phyloP scores from a whole-genome alignment of 1,140 invertebrate genomes.

The Heliconius himera region DNA sequence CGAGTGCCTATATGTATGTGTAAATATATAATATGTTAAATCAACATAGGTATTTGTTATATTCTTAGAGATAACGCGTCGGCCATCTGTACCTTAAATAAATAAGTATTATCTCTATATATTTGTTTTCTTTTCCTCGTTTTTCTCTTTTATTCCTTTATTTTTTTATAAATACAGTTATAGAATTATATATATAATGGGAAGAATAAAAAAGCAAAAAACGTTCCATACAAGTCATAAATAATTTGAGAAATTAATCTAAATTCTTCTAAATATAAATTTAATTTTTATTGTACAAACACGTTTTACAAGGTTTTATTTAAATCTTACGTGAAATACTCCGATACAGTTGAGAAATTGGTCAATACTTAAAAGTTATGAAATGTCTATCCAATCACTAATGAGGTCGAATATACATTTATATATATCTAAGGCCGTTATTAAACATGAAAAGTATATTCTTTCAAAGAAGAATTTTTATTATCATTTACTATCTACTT shows the following conservation, averaged over 20 bases:
- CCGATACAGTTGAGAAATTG: not conserved
- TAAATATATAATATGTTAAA: slow-evolving; percentile 45
- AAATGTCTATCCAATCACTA: not conserved
- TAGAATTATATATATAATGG: not conserved
- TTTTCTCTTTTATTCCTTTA: not conserved
- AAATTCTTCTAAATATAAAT: not conserved
- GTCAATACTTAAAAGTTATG: not conserved
- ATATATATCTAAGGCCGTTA: not conserved
- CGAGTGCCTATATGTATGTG: slow-evolving; percentile 43
- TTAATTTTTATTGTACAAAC: not conserved
- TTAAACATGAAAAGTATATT: not conserved
- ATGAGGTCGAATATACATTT: not conserved
- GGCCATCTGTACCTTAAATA: slow-evolving; percentile 74
- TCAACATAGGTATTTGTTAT: slow-evolving; percentile 54
- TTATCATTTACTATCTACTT: not conserved
- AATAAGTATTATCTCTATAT: slow-evolving; percentile 56
- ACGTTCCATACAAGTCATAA: too few relatives aligned
- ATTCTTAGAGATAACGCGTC: slow-evolving; percentile 55
- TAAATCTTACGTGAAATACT: not conserved
- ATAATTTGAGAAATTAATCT: not conserved
- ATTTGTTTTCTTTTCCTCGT: slow-evolving; percentile 38
- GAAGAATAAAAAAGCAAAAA: too few relatives aligned
- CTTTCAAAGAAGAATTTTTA: not conserved
- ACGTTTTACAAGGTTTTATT: not conserved
- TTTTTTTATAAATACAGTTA: not conserved